Conservation (phyloP, 2,888 invertebrate genomes). For the Drosophila diplacantha region DNA sequence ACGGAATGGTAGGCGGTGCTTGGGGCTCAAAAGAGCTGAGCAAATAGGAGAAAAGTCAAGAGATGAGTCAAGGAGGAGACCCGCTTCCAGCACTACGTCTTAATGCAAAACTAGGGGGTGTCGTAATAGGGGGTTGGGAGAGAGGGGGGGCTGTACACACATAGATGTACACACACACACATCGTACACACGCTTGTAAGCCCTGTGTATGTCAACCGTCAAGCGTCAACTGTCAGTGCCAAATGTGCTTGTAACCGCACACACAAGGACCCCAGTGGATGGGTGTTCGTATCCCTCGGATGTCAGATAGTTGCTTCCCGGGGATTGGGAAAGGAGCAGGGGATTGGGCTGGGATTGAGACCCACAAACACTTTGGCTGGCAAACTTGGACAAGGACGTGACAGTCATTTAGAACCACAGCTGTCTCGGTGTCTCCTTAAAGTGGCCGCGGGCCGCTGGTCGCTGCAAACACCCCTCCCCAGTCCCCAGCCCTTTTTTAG, state of each 20-base stretch:
- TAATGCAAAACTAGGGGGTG: slow-evolving; percentile 35
- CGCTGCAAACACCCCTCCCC: neutral
- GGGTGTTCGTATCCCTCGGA: slow-evolving; percentile 13
- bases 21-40: slow-evolving; percentile 28
- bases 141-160: neutral
- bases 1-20: slow-evolving; percentile 5
- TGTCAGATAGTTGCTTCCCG: slow-evolving; percentile 14
- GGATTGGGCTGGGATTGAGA: slow-evolving; percentile 14
- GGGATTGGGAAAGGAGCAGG: slow-evolving; percentile 1
- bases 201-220: slow-evolving; percentile 66
- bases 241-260: slow-evolving; percentile 72
- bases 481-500: slow-evolving; percentile 8
- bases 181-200: slow-evolving; percentile 23
- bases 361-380: slow-evolving; percentile 34
- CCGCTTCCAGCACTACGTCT: slow-evolving; percentile 30
- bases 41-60: slow-evolving; percentile 43
- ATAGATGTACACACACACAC: slow-evolving; percentile 6
- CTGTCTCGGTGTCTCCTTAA: slow-evolving; percentile 60
- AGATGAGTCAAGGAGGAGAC: slow-evolving; percentile 19
- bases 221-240: slow-evolving; percentile 76
- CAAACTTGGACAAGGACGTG: slow-evolving; percentile 70
- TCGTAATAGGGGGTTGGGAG: neutral
- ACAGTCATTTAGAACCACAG: slow-evolving; percentile 71
- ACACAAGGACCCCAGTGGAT: slow-evolving; percentile 40
- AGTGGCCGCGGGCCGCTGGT: slow-evolving; percentile 56